Conservation (phyloP, 2,797 vertebrate species). For the Microctenopoma steveboyesi region DNA sequence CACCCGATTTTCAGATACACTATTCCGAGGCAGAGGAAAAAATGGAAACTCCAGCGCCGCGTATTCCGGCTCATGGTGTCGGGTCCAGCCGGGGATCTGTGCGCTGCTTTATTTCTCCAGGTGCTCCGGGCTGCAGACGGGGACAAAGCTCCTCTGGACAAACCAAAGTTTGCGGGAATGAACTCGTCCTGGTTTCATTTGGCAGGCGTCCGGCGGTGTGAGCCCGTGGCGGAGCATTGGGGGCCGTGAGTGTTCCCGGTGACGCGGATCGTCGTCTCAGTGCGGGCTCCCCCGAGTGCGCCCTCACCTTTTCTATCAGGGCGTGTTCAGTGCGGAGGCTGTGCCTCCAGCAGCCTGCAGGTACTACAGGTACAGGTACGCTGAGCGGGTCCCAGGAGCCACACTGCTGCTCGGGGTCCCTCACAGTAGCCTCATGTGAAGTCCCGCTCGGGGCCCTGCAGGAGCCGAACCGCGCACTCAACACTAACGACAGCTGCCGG, state of each 20-base stretch:
- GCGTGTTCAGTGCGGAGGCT: constrained; percentile 76
- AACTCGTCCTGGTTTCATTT: constrained; percentile 69
- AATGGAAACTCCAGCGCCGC: constrained; percentile 90
- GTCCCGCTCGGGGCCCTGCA: neutral
- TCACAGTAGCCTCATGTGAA: neutral
- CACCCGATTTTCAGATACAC: constrained; percentile 91
- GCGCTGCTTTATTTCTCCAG: constrained; percentile 58
- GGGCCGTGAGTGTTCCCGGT: constrained; percentile 64
- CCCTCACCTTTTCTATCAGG: constrained; percentile 70
- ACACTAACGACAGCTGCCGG: constrained; percentile 12
- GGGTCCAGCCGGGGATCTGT: constrained; percentile 56
- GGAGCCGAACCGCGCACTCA: neutral
- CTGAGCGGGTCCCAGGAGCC: no score
- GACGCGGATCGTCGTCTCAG: constrained; percentile 38
- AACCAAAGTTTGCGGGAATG: constrained; percentile 68
- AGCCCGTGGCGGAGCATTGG: constrained; percentile 59
- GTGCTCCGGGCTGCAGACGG: constrained; percentile 62
- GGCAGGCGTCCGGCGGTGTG: constrained; percentile 63
- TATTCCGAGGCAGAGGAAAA: constrained; percentile 89
- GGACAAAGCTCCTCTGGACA: constrained; percentile 50
- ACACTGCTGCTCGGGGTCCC: neutral
- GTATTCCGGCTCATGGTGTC: constrained; percentile 93
- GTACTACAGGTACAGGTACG: neutral
- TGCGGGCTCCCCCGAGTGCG: constrained; percentile 22
- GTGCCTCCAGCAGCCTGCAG: constrained; percentile 53